Evolutionary conservation across 2,888 invertebrate genomes (phyloP), one percentile per base, ranked within the genome.

Genomic region (Junonia oenone): DNA sequence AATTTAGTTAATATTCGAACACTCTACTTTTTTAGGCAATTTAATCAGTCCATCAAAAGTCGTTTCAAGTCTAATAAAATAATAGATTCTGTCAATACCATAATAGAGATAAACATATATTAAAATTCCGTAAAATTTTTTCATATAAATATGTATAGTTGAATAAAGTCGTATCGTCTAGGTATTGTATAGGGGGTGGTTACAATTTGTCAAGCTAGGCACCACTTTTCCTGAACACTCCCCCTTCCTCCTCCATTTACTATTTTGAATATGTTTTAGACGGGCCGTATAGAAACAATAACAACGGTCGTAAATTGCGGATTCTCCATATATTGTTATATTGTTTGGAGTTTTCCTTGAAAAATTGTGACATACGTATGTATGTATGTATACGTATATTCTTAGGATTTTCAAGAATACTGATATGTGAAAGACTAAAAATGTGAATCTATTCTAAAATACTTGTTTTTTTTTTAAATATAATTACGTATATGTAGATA

Each of bases 151-250:
- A n/a, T n/a, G n/a, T n/a, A n/a, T n/a, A n/a, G n/a, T n/a, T n/a
- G n/a, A n/a, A n/a, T n/a, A n/a, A n/a, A n/a, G n/a, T n/a, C n/a
- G n/a, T n/a, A n/a, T n/a, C n/a, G 22, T 31, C 17, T 26, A 33
- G 31, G 31, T 33, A n/a, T n/a, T n/a, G n/a, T n/a, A 15, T 38
- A 22, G 17, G 26, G 26, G 38, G 40, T 47, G 38, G 51, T 43
- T 19, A 43, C 46, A 54, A 54, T 57, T 54, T 49, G 45, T 50
- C 57, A 57, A 38, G 45, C 43, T 35, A 14, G 31, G 50, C 31
- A 51, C 51, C 38, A 40, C 40, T 54, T 45, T 45, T 49, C 49
- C 48, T 27, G 37, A 57, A 53, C 37, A 38, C 31, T 48, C 17
- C 29, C 14, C 17, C 6, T 45, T 50, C 1, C 27, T 13, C 29